Evolutionary conservation across 2,113 vertebrate genomes (phyloP), one percentile per base, ranked within the genome.

Genomic region (Callipepla squamata): DNA sequence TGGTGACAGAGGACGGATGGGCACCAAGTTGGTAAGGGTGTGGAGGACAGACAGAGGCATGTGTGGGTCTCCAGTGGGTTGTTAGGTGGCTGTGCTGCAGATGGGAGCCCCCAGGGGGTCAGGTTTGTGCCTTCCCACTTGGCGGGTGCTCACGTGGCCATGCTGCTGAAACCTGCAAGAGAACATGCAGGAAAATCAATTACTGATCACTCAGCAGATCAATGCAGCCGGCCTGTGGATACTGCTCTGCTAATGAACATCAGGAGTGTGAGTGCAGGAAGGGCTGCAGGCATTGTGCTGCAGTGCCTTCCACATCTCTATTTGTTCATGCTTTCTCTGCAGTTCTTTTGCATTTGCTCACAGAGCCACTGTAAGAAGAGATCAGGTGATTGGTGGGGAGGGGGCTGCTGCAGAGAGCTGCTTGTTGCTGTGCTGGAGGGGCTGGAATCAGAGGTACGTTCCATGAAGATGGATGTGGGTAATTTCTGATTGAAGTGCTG

Each of bases 251-350:
- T 51, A 32, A 61, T 0, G 38, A 89, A 3, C 45, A 50, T 70
- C 78, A 51, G 87, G 91, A 67, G 85, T 47, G 80, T 92, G 73
- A 94, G 90, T 19, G 18, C 47, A 11, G 72, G 79, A 66, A 83
- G 59, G 62, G 73, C 79, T 11, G 3, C 40, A 2, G 6, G 28
- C 4, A 14, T 4, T 5, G 72, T 11, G 21, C 34, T 21, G 57
- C 81, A 7, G 93, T 47, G 3, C 70, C 85, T 63, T 13, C 86
- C 14, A 19, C 72, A 8, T 22, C 81, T 18, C 65, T 4, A 0
- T n/a, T 58, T 50, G 4, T 10, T 38, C 5, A 1, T 4, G 3
- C 6, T 87, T 84, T 2, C 32, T 28, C 7, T 11, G 1, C 2
- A 8, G 72, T 84, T 51, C 1, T 53, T 55, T 17, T 6, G 5